Evolutionary conservation across 2,797 vertebrate genomes (phyloP), one percentile per base, ranked within the genome.

Genomic region (Coilia nasus): DNA sequence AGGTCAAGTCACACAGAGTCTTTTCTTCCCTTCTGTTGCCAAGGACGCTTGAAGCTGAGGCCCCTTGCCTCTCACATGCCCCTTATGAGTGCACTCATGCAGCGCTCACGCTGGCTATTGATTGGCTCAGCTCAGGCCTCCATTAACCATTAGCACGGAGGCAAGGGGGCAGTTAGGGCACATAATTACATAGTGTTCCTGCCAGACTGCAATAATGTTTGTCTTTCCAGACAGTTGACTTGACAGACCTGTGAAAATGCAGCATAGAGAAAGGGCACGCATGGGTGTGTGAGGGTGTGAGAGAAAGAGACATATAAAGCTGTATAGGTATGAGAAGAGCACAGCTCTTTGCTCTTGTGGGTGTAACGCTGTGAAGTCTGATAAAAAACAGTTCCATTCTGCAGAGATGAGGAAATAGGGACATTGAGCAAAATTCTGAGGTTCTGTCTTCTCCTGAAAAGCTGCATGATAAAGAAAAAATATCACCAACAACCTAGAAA

Each of bases 81-180:
- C 71, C 31, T 28, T 14, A 71, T 11, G 28, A 59, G 17, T 21
- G 19, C 57, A 21, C 57, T 59, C 57, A 21, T 11, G 17, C 64
- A 31, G 28, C 31, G 1, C 31, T 78, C 71, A 78, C 35, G 11
- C 35, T 44, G 35, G 71, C 31, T 78, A 78, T 78, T 75, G 67
- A 75, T 75, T 78, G 71, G 71, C 17, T 78, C 15, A 9, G 35
- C 71, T 21, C 71, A n/a, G 71, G 35, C 71, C 21, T 78, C 71
- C 71, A 78, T 78, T 78, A 44, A 78, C 35, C 71, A 21, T 44
- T 78, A 78, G 71, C 14, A 14, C 41, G 17, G 31, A n/a, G 19
- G 35, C 35, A 78, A 19, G 71, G 17, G 35, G 35, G 71, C 35
- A 19, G 71, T 78, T 78, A 78, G 71, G 35, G 31, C 31, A 41